Evolutionary conservation across 2,888 invertebrate genomes (phyloP), one percentile per base, ranked within the genome.

Genomic region (Plebejus anna): DNA sequence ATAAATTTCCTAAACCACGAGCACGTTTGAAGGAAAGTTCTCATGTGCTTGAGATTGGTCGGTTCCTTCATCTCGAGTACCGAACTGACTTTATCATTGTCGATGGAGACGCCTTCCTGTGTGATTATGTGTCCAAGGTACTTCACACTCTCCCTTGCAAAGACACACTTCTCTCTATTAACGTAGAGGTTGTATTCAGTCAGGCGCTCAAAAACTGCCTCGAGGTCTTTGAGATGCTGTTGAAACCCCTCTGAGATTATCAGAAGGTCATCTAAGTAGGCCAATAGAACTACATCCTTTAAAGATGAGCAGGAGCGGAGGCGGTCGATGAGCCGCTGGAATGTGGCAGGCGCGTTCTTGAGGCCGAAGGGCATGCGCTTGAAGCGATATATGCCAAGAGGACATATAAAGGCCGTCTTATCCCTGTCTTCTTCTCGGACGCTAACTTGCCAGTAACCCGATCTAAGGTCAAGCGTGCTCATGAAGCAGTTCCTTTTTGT

Each of bases 241-340:
- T 80, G 73, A 32, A 81, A 82, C n/a, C 77, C 61, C 2, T 73
- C 76, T 1, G 84, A 84, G 1, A 84, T 80, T 0, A 86, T 76
- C 0, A 84, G 76, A 0, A 87, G 66, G 76, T 86, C 85, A 80
- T 87, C 86, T 0, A 85, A 55, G 76, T 86, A 87, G 0, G 79
- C 84, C 76, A 85, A 16, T 70, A 84, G 28, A 7, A 79, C 79
- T 1, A 78, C 79, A 79, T 72, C 81, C 78, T 78, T 80, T 75
- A 77, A 80, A 0, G 78, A 79, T 75, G 75, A 77, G 78, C 78
- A 76, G 5, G 80, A 80, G 22, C 80, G 75, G n/a, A 75, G 11
- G 0, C 80, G 71, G 47, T 83, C 82, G 72, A 81, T 83, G 0
- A 83, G 75, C 0, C 83, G 76, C 75, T 85, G 84, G 75, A 86